Evolutionary conservation across 2,888 invertebrate species (phyloP).

Genomic region (Hedya salicella): DNA sequence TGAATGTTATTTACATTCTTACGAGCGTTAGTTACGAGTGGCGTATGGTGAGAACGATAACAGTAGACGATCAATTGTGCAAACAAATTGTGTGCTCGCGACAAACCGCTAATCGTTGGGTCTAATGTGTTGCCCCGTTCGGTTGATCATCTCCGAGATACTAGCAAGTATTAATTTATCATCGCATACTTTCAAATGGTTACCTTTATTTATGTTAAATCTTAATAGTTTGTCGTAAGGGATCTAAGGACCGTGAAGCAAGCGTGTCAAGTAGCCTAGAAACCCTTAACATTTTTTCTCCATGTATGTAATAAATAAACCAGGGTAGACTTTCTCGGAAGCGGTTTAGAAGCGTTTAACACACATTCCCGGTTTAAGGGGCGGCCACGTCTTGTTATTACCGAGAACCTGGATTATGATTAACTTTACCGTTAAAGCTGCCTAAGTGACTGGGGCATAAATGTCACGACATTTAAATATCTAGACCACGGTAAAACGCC

Average conservation of each 20-base stretch:
- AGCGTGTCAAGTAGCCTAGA: constrained; percentile 27
- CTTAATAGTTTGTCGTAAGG: not conserved
- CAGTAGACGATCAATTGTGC: constrained; percentile 51
- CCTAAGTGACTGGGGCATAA: constrained; percentile 52
- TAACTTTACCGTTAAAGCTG: constrained; percentile 60
- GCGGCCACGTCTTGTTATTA: constrained; percentile 53
- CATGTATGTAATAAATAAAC: constrained; percentile 40
- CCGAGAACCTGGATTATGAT: constrained; percentile 56
- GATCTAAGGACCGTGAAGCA: not conserved
- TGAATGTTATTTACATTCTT: constrained; percentile 49
- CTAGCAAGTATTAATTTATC: constrained; percentile 18
- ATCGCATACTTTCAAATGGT: not conserved
- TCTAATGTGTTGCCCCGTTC: constrained; percentile 47
- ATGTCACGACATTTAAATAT: constrained; percentile 57
- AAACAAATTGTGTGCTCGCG: constrained; percentile 53
- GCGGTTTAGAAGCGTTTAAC: constrained; percentile 64
- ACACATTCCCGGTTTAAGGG: constrained; percentile 67
- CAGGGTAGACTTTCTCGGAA: constrained; percentile 59
- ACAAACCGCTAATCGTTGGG: constrained; percentile 51
- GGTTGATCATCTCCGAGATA: constrained; percentile 44
- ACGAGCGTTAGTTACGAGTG: constrained; percentile 43
- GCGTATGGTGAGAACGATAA: constrained; percentile 51
- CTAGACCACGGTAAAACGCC: constrained; percentile 56
- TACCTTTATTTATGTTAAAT: constrained; percentile 2
- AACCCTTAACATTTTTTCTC: constrained; percentile 37